Evolutionary conservation across 2,888 invertebrate species (phyloP), one percentile per base, ranked within the genome.

Genomic region (Hirtodrosophila alboralis): DNA sequence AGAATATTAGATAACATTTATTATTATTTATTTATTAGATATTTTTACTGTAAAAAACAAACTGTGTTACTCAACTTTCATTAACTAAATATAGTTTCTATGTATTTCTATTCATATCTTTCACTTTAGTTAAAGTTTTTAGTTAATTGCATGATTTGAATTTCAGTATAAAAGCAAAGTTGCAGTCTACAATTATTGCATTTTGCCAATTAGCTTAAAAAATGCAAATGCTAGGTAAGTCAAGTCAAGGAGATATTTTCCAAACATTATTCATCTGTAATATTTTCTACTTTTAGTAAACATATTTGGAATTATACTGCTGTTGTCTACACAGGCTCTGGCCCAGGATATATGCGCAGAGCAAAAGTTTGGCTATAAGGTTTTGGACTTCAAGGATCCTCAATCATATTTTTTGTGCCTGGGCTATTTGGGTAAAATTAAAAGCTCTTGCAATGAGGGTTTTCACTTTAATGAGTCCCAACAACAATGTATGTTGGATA

Each of bases 171-270:
- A 37, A 75, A 54, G 37, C 12, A 13, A 37, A 3, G 13, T 0
- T 7, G 28, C 10, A 27, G n/a, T 1, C 27, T 36, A n/a, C 2
- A 21, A 4, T 2, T 13, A 2, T 9, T 16, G 16, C 34, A 51
- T 23, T 57, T 30, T 1, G 1, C n/a, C 16, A 36, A 18, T 12
- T 5, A 34, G n/a, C 4, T 28, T 10, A 1, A 1, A 45, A 58
- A 52, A 75, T 73, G 75, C 71, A 28, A n/a, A 18, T 18, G 18
- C 0, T 37, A 14, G 56, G 72, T 73, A 62, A 75, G 54, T 53
- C 14, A 7, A 1, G 1, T 18, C 16, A n/a, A 7, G 1, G 27
- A 7, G 9, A 13, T 3, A 3, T 10, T 6, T 7, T 9, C 1
- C 13, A 12, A 1, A 0, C 4, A 8, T 7, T 9, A 12, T 13